Conservation (phyloP, 2,797 vertebrate species). For the Lepilemur ruficaudatus region DNA sequence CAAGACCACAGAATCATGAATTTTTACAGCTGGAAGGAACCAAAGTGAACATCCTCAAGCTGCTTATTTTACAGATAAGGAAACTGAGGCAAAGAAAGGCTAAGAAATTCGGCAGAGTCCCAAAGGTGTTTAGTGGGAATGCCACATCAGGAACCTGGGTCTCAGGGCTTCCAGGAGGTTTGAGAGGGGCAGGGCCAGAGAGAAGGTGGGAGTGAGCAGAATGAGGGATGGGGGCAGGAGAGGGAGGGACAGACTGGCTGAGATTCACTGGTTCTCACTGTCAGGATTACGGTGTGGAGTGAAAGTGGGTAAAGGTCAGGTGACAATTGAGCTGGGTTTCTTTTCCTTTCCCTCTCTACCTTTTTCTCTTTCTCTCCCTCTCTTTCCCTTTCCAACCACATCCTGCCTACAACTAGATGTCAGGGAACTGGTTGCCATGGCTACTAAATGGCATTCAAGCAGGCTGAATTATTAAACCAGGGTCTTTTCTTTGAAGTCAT, state of each 20-base stretch:
- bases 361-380: constrained; percentile 17
- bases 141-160: background rate
- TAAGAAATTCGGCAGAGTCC: background rate
- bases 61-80: background rate
- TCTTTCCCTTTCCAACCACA: constrained; percentile 57
- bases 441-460: constrained; percentile 82
- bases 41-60: background rate
- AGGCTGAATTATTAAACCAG: constrained; percentile 83
- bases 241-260: background rate
- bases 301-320: background rate
- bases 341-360: background rate
- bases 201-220: background rate
- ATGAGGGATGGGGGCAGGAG: background rate
- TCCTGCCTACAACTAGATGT: constrained; percentile 77
- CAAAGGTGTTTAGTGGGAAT: background rate
- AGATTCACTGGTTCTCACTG: background rate
- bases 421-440: constrained; percentile 81
- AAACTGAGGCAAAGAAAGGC: background rate
- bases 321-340: background rate
- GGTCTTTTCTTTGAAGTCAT: constrained; percentile 80
- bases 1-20: background rate
- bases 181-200: background rate
- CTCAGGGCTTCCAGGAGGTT: background rate
- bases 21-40: background rate
- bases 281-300: background rate